These are phyloP conservation scores for Lophochroa leadbeateri DNA, from an alignment of 2,113 vertebrate species.

Conservation along the genomic window DNA sequence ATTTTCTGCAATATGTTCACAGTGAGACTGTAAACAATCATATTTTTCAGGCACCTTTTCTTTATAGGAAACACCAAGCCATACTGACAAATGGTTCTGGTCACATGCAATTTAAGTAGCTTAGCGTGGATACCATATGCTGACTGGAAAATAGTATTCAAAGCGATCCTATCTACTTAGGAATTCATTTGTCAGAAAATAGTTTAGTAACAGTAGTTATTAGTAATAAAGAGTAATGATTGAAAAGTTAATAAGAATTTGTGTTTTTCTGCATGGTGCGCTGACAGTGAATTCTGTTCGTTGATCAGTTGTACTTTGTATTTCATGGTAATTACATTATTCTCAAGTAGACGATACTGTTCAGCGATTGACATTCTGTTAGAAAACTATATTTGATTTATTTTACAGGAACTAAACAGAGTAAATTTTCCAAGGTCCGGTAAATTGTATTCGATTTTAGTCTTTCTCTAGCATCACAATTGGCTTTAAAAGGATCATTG, in stretches of 20 bases:
- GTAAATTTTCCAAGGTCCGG: neutral
- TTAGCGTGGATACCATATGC: neutral
- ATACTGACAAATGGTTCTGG: neutral
- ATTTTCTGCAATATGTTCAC: neutral
- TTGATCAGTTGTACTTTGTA: neutral
- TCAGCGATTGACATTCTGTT: neutral
- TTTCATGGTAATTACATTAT: neutral
- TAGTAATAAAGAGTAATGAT: neutral
- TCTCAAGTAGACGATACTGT: neutral
- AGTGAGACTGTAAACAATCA: neutral
- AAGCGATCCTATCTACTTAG: neutral
- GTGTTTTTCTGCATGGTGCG: neutral
- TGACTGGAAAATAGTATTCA: neutral
- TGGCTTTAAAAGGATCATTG: neutral
- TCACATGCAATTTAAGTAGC: neutral
- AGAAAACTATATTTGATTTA: neutral
- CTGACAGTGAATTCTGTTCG: neutral
- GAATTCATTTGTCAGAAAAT: neutral
- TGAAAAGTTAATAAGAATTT: neutral
- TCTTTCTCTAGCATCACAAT: neutral
- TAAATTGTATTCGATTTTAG: neutral
- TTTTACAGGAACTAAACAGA: neutral
- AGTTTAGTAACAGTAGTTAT: neutral
- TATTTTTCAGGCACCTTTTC: neutral
- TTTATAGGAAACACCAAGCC: neutral